Evolutionary conservation across 2,888 invertebrate species (phyloP), one percentile per base, ranked within the genome.

Genomic region (Argyresthia albistria): DNA sequence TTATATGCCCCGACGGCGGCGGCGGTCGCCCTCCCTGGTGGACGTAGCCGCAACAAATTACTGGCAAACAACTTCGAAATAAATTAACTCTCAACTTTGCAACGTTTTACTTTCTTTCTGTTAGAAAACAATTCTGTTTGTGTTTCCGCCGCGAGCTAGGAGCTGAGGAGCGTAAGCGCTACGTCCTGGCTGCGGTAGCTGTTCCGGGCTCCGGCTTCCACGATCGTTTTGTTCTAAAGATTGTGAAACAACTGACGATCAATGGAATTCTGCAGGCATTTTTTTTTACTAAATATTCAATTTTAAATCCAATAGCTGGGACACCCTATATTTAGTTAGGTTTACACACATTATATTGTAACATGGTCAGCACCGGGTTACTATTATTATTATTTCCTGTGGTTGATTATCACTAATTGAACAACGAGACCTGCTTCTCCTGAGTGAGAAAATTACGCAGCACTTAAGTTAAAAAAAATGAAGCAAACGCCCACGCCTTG

Each of bases 31-130:
- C 47, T 9, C 74, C 79, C 76, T 77, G 56, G 64, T 70, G 80
- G 80, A 80, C 74, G 69, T 68, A 69, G 73, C 80, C 82, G 73
- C 81, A 83, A 80, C 82, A 82, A 83, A 83, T 83, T 82, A 82
- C 81, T 73, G 74, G 74, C 80, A 80, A 84, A 84, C 83, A 83
- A 84, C 81, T 83, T 81, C 73, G 69, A 82, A 83, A 83, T 83
- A 83, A 84, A 84, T 84, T 83, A 81, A 80, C 80, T 83, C 80
- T 73, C 82, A 82, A 56, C 80, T 83, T 82, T 80, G 72, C 76
- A 81, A 74, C 77, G 77, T 81, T 83, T 78, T 76, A 76, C 77
- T 78, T 80, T 77, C 75, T 77, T 79, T 77, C 73, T 73, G 73
- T 72, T 68, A 64, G 70, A 77, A 78, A 83, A 80, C 80, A 80